Conservation (phyloP, 2,113 vertebrate species). For the Axis porcinus region DNA sequence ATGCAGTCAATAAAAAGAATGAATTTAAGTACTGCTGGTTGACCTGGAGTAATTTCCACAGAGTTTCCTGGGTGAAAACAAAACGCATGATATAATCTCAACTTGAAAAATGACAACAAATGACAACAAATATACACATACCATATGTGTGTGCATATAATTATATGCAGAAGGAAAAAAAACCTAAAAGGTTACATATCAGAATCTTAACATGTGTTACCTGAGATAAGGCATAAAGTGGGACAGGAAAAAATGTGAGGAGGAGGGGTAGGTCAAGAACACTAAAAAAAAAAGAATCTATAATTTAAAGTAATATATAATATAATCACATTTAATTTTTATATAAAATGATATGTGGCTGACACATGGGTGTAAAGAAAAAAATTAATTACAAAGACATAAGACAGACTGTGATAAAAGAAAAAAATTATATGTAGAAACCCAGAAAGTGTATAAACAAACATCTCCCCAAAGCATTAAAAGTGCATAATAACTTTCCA, state of each 20-base stretch:
- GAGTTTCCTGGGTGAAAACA: conserved; percentile 5
- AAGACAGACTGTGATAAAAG: background rate
- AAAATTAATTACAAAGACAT: background rate
- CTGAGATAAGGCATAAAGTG: background rate
- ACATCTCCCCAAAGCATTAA: background rate
- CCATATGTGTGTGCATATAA: background rate
- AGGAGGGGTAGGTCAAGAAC: background rate
- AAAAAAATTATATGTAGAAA: background rate
- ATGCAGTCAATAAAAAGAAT: background rate
- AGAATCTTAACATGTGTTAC: background rate
- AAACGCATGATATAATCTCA: background rate
- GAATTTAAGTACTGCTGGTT: background rate
- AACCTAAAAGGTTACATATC: background rate
- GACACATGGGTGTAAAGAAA: background rate
- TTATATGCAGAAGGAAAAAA: background rate
- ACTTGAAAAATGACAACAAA: background rate
- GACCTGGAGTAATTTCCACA: background rate
- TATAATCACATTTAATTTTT: background rate
- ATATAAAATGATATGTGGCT: background rate
- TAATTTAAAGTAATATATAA: background rate
- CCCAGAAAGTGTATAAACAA: background rate
- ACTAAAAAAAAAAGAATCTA: background rate
- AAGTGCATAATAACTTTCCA: background rate
- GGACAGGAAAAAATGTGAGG: background rate
- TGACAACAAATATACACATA: background rate